Conservation (phyloP, 2,888 invertebrate genomes). For the Cephus spinipes region DNA sequence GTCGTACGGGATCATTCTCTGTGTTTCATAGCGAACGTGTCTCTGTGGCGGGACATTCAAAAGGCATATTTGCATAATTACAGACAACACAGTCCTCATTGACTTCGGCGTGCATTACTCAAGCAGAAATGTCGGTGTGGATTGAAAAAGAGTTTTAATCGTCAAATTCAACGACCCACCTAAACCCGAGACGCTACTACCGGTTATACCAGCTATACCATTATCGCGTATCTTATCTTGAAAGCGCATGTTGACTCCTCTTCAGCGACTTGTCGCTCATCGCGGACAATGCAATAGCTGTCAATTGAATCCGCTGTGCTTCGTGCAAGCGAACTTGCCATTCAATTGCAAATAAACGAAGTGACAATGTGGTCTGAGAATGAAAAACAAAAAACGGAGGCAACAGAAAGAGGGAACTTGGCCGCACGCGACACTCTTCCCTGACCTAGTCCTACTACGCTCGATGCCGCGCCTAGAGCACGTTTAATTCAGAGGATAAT, state of each 20-base stretch:
- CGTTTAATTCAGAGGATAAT: conserved; percentile 27
- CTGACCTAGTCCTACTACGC: conserved; percentile 8
- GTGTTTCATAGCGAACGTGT: not conserved
- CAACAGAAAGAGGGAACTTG: not conserved
- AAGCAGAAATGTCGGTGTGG: not conserved
- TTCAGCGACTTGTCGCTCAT: not conserved
- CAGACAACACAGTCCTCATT: not conserved
- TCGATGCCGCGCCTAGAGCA: conserved; percentile 8
- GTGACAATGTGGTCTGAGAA: not conserved
- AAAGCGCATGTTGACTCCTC: not conserved
- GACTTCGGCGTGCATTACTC: not conserved
- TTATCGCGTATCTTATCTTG: not conserved
- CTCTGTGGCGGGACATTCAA: not conserved
- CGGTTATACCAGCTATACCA: not conserved
- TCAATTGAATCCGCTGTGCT: not conserved
- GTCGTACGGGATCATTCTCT: not conserved
- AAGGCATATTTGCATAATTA: not conserved
- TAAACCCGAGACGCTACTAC: not conserved
- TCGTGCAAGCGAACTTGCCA: not conserved
- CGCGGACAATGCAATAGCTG: not conserved
- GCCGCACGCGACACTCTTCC: not conserved
- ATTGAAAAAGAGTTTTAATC: not conserved
- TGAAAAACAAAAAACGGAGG: conserved; percentile 15
- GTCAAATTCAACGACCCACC: not conserved
- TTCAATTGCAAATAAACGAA: not conserved